Base-by-base conservation (phyloP, 2,113 vertebrate species). In the Pan troglodytes region DNA sequence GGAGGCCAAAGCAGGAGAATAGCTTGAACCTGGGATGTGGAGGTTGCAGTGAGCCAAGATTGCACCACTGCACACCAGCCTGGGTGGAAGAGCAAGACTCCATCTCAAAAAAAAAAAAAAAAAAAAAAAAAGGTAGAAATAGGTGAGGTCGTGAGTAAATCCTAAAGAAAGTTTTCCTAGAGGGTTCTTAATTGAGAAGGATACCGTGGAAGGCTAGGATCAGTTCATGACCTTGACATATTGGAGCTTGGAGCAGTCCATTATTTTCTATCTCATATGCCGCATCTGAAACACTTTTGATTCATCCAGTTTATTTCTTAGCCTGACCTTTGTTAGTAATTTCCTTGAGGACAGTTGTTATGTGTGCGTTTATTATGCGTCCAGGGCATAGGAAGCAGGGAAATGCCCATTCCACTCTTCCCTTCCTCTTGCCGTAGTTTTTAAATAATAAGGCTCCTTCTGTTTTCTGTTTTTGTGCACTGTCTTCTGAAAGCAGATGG, bases 401-500 rank as follows among this genome's bases (percentile, higher is more conserved):
- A 5, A 0, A 1, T 0, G 30, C 3, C 17, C 20, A 8, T 9
- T 30, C 30, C 6, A 5, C 10, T 35, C 17, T 59, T 27, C 12
- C 22, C 22, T 86, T n/a, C 73, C 48, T 79, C 76, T 59, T 32
- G 61, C 43, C 55, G 59, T 79, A 12, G 38, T 75, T 81, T 87
- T 38, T 10, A 73, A 70, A 38, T 40, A 48, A 11, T 32, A 23
- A n/a, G 32, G 8, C 3, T 20, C 35, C 59, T 75, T 35, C 35
- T 79, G 52, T 81, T 81, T 59, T 59, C 72, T 55, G 17, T 59
- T 32, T 67, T 61, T 80, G 75, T 48, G 61, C 27, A 64, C 27
- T 32, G 12, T 32, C 61, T 64, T 32, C 61, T 85, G 48, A 76
- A 45, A 70, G 38, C 0, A 35, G 25, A 2, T 25, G 50, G 30